Percentiles rank a stretch among this genome's conserved stretches.
These are phyloP conservation scores for Rhopalosiphum nymphaeae DNA, from an alignment of 2,888 invertebrate species.

Conservation along the genomic window DNA sequence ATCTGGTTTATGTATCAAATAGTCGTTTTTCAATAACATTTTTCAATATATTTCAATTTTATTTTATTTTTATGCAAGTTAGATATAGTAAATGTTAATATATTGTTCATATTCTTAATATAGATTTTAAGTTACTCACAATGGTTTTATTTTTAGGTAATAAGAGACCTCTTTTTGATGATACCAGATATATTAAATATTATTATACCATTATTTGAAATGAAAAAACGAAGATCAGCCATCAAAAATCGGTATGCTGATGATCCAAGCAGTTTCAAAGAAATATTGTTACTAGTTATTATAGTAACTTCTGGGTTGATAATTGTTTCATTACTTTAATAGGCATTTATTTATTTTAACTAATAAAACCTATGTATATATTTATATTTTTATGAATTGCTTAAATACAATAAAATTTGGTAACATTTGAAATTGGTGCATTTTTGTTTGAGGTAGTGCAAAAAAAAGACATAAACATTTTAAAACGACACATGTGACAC, in stretches of 20 bases:
- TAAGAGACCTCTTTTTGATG: constrained; percentile 79
- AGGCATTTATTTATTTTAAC: constrained; percentile 21
- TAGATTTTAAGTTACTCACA: not conserved
- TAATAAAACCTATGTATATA: constrained; percentile 42
- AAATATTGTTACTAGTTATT: constrained; percentile 64
- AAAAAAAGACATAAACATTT: constrained; percentile 31
- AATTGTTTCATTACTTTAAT: constrained; percentile 66
- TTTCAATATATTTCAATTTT: too few species aligned
- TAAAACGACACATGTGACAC: not conserved
- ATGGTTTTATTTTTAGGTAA: constrained; percentile 69
- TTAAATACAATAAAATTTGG: constrained; percentile 27
- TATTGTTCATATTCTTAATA: not conserved
- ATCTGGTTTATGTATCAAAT: not conserved
- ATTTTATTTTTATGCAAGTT: not conserved
- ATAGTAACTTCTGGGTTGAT: constrained; percentile 66
- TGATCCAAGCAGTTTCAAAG: constrained; percentile 62
- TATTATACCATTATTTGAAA: constrained; percentile 74
- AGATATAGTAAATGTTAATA: not conserved
- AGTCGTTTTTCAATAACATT: too few species aligned
- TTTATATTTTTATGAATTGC: constrained; percentile 41
- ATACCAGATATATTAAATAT: constrained; percentile 78
- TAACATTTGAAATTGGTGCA: constrained; percentile 61
- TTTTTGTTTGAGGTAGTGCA: constrained; percentile 42
- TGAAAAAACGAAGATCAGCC: constrained; percentile 68
- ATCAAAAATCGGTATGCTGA: constrained; percentile 35